A percentile compares a stretch with the other conserved stretches of the same genome.
These are phyloP conservation scores for Dasyprocta punctata DNA, from an alignment of 2,113 vertebrate species.

Conservation along the genomic window DNA sequence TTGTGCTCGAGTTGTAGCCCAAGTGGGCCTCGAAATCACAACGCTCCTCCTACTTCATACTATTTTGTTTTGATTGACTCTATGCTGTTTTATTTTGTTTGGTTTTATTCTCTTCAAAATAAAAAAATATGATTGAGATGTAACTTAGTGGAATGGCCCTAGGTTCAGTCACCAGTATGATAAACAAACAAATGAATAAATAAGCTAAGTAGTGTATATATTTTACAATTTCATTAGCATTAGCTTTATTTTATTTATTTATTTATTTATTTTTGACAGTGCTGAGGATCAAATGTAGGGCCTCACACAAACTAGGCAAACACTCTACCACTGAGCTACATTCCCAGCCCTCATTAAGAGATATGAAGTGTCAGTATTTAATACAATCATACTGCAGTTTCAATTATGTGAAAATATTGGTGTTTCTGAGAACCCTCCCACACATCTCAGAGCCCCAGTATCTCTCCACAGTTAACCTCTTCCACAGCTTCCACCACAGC, in stretches of 20 bases:
- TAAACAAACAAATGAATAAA: not conserved
- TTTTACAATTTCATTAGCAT: not conserved
- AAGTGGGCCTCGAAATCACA: no score
- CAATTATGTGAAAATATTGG: not conserved
- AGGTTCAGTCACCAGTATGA: not conserved
- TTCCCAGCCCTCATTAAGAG: not conserved
- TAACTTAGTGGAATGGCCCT: not conserved
- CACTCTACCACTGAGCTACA: not conserved
- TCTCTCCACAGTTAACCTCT: not conserved
- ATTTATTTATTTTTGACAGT: not conserved
- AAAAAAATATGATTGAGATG: not conserved
- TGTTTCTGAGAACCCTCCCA: not conserved
- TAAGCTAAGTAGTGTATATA: not conserved
- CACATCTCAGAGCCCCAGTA: no score
- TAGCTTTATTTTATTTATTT: not conserved
- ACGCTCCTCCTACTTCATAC: no score
- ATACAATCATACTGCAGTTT: not conserved
- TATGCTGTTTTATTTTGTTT: no score
- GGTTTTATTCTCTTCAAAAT: no score
- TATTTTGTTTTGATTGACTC: no score
- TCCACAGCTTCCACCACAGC: not conserved
- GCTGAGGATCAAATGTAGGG: not conserved
- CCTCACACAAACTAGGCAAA: not conserved
- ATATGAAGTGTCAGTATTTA: not conserved
- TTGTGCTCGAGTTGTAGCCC: no score